These are phyloP conservation scores for Falco peregrinus DNA, from an alignment of 2,797 vertebrate species.

Conservation along the genomic window DNA sequence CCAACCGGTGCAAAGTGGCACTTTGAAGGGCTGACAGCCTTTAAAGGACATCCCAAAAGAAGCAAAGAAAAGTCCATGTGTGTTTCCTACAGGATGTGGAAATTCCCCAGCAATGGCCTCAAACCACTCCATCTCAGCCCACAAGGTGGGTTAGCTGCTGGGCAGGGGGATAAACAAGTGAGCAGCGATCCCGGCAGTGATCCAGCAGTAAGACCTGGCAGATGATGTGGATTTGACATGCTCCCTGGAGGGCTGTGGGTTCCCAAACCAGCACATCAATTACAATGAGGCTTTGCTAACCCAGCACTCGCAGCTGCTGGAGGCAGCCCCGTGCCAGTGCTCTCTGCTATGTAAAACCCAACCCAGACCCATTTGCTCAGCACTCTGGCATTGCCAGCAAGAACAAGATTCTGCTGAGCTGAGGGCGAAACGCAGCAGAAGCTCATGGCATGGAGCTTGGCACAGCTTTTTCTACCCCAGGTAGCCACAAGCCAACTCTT, in stretches of 20 bases:
- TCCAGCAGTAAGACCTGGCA: neutral
- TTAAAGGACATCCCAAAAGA: neutral
- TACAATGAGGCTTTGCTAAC: neutral
- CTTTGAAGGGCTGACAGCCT: rapidly evolving
- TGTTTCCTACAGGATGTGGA: neutral
- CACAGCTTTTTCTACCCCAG: neutral
- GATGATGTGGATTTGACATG: neutral
- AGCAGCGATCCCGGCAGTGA: neutral
- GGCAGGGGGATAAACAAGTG: neutral
- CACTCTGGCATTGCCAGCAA: neutral
- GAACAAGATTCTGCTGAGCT: neutral
- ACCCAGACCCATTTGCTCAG: neutral
- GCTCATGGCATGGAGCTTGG: neutral
- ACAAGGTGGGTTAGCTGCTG: neutral
- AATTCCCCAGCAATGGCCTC: neutral
- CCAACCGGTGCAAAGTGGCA: neutral
- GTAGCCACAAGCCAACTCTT: neutral
- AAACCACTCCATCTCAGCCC: neutral
- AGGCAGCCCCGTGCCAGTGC: neutral
- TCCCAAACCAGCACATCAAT: neutral
- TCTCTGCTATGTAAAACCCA: neutral
- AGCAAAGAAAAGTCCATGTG: neutral
- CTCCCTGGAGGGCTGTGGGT: neutral
- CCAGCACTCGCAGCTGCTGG: neutral
- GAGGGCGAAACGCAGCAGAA: neutral